Percentiles rank a stretch among this genome's conserved stretches.
Evolutionary conservation across 2,113 vertebrate genomes (phyloP).

Genomic region (Boleophthalmus pectinirostris): DNA sequence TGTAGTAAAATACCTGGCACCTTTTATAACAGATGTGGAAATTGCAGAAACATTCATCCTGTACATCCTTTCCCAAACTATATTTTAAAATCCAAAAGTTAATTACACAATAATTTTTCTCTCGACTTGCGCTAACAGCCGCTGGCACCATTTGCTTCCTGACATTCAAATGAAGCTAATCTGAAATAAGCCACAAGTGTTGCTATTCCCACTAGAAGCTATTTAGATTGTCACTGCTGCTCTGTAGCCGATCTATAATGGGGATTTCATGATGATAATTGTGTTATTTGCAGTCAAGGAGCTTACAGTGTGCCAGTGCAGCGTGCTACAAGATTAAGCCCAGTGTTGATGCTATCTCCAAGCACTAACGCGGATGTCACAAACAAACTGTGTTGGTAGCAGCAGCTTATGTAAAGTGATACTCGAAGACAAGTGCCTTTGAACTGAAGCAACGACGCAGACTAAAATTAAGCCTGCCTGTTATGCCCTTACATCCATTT

Average conservation of each 20-base stretch:
- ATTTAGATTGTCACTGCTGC: slow-evolving; percentile 6
- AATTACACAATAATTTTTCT: background rate
- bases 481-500: slow-evolving; percentile 55
- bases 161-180: slow-evolving; percentile 21
- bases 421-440: slow-evolving; percentile 48
- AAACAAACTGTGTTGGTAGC: slow-evolving; percentile 32
- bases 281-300: slow-evolving; percentile 18
- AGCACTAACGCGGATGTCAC: slow-evolving; percentile 13
- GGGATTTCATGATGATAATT: slow-evolving; percentile 23
- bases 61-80: too few relatives aligned
- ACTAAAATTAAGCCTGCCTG: slow-evolving; percentile 49
- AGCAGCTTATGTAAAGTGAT: slow-evolving; percentile 46
- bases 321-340: slow-evolving; percentile 39
- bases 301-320: slow-evolving; percentile 35
- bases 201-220: slow-evolving; percentile 22
- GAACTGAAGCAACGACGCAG: slow-evolving; percentile 39
- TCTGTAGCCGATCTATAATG: slow-evolving; percentile 14
- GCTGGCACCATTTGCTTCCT: slow-evolving; percentile 19
- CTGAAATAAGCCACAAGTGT: slow-evolving; percentile 17
- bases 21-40: too few relatives aligned
- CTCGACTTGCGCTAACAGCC: background rate
- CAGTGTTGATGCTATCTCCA: slow-evolving; percentile 41
- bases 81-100: background rate
- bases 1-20: too few relatives aligned
- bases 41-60: too few relatives aligned